phyloP scores from a whole-genome alignment of 2,888 invertebrate species.

The Pachycephus smyrnensis region DNA sequence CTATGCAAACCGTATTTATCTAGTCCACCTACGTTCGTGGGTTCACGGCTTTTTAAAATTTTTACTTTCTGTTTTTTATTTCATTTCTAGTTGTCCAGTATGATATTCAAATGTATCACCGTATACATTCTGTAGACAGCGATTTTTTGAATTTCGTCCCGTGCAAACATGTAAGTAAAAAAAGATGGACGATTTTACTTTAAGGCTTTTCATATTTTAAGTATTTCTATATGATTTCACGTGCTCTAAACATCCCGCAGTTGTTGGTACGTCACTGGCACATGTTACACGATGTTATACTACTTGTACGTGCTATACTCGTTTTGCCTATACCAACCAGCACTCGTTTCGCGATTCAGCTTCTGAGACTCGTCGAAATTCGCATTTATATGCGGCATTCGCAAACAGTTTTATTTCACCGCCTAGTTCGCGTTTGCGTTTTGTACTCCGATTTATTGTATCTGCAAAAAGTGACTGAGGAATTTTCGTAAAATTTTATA shows the following conservation, averaged over 20 bases:
- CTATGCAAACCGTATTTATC: no score
- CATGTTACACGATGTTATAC: slow-evolving; percentile 43
- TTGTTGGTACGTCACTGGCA: slow-evolving; percentile 29
- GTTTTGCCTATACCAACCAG: slow-evolving; percentile 7
- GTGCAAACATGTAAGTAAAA: background rate
- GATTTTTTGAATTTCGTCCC: no score
- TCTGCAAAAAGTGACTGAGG: background rate
- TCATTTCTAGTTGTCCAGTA: no score
- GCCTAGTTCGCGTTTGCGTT: background rate
- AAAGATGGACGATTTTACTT: background rate
- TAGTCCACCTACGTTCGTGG: no score
- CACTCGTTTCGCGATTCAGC: background rate
- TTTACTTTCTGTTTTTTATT: no score
- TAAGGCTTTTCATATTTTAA: background rate
- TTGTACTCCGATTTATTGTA: background rate
- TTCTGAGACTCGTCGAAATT: background rate
- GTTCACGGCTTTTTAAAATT: no score
- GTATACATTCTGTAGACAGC: no score
- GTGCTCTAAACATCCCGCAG: background rate
- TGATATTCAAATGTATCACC: no score
- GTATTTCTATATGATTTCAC: background rate
- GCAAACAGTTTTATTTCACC: background rate
- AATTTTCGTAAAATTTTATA: background rate
- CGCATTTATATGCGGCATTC: background rate
- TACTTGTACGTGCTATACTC: slow-evolving; percentile 36